Base-by-base conservation (phyloP, 2,797 vertebrate genomes). In the Sebastes paucispinis region DNA sequence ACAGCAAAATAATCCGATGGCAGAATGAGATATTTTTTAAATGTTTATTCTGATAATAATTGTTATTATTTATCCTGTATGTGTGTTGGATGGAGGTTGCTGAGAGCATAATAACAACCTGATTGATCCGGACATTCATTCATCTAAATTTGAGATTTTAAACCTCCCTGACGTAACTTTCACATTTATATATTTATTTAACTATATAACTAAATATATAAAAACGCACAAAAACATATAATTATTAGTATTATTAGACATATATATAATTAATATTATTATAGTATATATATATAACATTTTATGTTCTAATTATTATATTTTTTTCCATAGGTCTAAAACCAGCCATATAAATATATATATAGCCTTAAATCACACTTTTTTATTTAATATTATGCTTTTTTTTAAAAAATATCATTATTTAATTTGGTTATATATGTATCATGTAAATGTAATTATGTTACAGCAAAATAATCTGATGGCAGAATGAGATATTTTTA, bases 121-220 rank as follows among this genome's bases (percentile, higher is more conserved):
- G 86, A 90, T 86, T 80, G 83, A 82, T 86, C 69, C 31, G 68
- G 39, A 60, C 59, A 72, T 80, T 88, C 90, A 91, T 92, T 91
- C 90, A 92, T 93, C 80, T 82, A 80, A 69, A 90, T 34, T 69
- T 82, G 79, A 82, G 24, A 70, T 88, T 91, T 91, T 88, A 68
- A 91, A 94, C 79, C 88, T 81, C 84, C 92, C 94, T 91, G 91
- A 91, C 88, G 88, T 91, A 91, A 91, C 88, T 84, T 86, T 68
- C 50, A 27, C 70, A 47, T 73, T 34, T 64, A 11, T 73, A 65
- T 64, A 36, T 58, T 85, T 84, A 34, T 77, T 31, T 31, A 31
- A 31, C 31, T 31, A 31, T 31, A 31, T 31, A 31, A 31, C 31
- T 31, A 31, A 31, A 31, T 31, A 31, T 31, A 8, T 31, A 31